Evolutionary conservation across 2,113 vertebrate genomes (phyloP).

Genomic region (Theristicus caerulescens): DNA sequence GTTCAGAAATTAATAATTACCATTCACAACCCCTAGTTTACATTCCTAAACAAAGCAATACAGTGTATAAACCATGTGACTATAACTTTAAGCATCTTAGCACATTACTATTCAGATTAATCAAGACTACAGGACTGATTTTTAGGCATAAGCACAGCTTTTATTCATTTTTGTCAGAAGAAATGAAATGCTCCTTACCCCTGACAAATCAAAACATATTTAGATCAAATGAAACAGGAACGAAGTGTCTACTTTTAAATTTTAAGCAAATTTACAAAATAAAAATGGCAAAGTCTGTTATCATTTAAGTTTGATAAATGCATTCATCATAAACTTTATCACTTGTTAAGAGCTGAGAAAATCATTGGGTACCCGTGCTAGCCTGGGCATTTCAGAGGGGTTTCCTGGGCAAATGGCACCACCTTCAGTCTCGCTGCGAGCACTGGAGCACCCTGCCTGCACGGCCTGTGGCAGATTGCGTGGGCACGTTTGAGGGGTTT

Average conservation of each 20-base stretch:
- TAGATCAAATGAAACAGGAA: neutral
- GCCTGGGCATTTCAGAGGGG: neutral
- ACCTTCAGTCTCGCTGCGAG: neutral
- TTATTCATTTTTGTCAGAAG: neutral
- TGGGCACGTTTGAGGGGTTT: too few species aligned
- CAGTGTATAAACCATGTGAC: neutral
- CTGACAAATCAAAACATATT: neutral
- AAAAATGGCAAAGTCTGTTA: neutral
- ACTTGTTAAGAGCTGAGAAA: neutral
- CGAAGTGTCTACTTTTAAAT: neutral
- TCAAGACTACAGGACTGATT: neutral
- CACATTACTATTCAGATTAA: neutral
- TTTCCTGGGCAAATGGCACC: neutral
- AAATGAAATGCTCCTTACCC: neutral
- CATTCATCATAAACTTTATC: neutral
- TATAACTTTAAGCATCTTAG: neutral
- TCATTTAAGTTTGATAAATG: fast-evolving
- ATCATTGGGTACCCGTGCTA: fast-evolving
- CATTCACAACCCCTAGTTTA: neutral
- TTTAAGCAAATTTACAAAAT: neutral
- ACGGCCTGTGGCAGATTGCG: too few species aligned
- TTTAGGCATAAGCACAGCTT: neutral
- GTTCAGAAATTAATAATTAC: neutral
- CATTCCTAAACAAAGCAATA: neutral
- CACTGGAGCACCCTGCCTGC: neutral